Percentiles rank a stretch among this genome's conserved stretches.
Conservation (phyloP, 2,888 invertebrate species). For the Scaptomyza tumidula region DNA sequence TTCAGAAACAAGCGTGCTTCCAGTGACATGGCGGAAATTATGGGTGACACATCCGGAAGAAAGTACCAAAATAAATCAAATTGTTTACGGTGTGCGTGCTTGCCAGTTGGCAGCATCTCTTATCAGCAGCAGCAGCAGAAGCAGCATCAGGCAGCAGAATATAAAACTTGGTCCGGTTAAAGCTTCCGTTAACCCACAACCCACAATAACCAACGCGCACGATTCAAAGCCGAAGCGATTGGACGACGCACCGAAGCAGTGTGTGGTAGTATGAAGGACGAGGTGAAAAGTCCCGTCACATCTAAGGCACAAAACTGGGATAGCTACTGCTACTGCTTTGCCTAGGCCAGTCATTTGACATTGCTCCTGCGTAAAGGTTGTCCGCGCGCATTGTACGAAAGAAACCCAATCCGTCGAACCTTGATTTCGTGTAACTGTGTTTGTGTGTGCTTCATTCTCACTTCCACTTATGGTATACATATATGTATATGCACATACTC, state of each 20-base stretch:
- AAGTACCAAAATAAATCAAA: constrained; percentile 36
- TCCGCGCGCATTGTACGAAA: constrained; percentile 60
- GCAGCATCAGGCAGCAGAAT: constrained; percentile 17
- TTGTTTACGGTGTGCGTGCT: constrained; percentile 15
- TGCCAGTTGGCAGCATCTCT: constrained; percentile 49
- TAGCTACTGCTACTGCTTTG: constrained; percentile 54
- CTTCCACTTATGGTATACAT: constrained; percentile 61
- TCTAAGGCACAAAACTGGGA: constrained; percentile 76
- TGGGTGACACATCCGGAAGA: constrained; percentile 11
- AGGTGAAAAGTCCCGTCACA: constrained; percentile 70
- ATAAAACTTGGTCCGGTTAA: constrained; percentile 70
- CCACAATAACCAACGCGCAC: constrained; percentile 34
- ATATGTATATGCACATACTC: constrained; percentile 31
- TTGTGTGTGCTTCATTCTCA: constrained; percentile 45
- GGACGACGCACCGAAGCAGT: constrained; percentile 21
- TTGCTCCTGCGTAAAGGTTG: constrained; percentile 83
- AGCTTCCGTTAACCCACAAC: constrained; percentile 59
- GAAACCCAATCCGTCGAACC: constrained; percentile 38
- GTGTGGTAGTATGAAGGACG: constrained; percentile 32
- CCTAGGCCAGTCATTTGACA: constrained; percentile 81
- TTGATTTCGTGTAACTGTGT: constrained; percentile 33
- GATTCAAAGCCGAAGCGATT: constrained; percentile 60
- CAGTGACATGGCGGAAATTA: constrained; percentile 17
- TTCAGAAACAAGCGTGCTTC: constrained; percentile 11
- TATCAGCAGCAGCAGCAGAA: constrained; percentile 28